These are phyloP conservation scores for Bufo bufo DNA, from an alignment of 2,113 vertebrate genomes.

Conservation along the genomic window DNA sequence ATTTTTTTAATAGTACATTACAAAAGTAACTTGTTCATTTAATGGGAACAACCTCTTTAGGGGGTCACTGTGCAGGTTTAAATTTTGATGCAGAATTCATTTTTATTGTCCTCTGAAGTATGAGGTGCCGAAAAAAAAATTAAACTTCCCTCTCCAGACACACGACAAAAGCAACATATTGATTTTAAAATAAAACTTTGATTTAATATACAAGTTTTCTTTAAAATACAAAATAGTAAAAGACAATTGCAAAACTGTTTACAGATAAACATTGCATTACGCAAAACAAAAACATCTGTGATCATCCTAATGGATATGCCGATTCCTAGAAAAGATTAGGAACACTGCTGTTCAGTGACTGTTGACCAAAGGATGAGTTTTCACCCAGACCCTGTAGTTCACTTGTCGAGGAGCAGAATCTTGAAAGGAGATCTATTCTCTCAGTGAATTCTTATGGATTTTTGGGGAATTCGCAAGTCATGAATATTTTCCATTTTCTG, in stretches of 20 bases:
- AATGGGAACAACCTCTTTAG: no score
- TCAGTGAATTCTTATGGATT: background rate
- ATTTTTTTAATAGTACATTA: no score
- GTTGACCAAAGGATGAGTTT: background rate
- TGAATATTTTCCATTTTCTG: background rate
- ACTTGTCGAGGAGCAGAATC: background rate
- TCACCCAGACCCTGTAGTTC: background rate
- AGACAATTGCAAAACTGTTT: constrained; percentile 47
- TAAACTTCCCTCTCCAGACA: no score
- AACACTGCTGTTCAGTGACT: background rate
- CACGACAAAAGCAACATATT: background rate
- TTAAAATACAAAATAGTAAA: constrained; percentile 55
- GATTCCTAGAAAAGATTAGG: background rate
- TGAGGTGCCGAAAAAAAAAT: no score
- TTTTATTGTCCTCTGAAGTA: no score
- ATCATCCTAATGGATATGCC: constrained; percentile 23
- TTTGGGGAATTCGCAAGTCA: background rate
- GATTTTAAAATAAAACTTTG: constrained; percentile 55
- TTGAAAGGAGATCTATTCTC: background rate
- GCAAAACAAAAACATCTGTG: constrained; percentile 14
- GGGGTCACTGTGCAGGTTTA: no score
- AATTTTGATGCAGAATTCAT: no score
- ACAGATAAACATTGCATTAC: constrained; percentile 37
- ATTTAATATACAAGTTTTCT: constrained; percentile 53
- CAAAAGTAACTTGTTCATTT: no score